Percentiles rank a stretch among this genome's conserved stretches.
Conservation (phyloP, 2,113 vertebrate genomes). For the Rhabdomys dilectus region DNA sequence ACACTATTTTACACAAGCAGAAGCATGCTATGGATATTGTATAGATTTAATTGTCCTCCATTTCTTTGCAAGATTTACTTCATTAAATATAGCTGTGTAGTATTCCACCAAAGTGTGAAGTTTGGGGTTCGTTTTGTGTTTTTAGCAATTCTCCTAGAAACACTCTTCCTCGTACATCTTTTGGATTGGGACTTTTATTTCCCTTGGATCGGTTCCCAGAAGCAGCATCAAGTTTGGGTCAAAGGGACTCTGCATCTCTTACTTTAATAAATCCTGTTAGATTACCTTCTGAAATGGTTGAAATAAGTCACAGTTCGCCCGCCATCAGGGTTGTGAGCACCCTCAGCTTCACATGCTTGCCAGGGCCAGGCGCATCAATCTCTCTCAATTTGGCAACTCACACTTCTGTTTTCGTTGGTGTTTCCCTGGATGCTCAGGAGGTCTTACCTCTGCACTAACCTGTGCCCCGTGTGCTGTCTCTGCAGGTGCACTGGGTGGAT, state of each 20-base stretch:
- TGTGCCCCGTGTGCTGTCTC: neutral
- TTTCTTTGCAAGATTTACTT: constrained; percentile 11
- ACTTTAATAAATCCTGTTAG: constrained; percentile 70
- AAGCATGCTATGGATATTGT: neutral
- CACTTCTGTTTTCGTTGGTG: constrained; percentile 53
- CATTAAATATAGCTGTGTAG: constrained; percentile 38
- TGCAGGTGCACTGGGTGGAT: neutral
- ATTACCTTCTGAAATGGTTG: constrained; percentile 63
- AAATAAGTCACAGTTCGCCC: constrained; percentile 51
- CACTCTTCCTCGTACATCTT: constrained; percentile 34
- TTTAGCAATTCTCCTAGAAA: constrained; percentile 32
- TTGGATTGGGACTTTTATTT: constrained; percentile 58
- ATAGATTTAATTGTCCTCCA: neutral
- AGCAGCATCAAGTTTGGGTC: constrained; percentile 58
- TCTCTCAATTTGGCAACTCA: constrained; percentile 44
- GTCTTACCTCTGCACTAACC: neutral
- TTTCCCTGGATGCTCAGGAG: constrained; percentile 36
- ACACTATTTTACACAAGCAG: neutral
- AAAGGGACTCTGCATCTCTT: constrained; percentile 55
- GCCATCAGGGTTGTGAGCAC: neutral
- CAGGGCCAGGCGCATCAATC: neutral
- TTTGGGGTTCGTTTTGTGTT: neutral
- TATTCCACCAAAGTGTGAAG: neutral
- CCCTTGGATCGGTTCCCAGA: constrained; percentile 70
- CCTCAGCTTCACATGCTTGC: neutral